phyloP scores from a whole-genome alignment of 2,797 vertebrate species.

The Pantherophis vulpinus region DNA sequence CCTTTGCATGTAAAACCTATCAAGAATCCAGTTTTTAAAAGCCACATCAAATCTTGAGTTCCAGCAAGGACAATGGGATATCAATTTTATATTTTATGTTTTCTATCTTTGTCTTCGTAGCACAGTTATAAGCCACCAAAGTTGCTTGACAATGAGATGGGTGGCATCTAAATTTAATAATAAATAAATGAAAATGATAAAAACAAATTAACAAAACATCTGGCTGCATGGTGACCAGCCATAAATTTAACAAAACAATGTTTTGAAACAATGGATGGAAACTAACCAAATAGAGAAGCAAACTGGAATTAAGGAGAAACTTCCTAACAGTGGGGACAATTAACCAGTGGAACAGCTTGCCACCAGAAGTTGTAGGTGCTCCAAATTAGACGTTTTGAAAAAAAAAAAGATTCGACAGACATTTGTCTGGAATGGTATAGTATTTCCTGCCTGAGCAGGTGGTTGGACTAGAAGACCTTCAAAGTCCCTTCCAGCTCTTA shows the following conservation, averaged over 20 bases:
- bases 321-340: background rate
- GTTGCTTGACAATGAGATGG: background rate
- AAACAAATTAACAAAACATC: background rate
- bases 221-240: background rate
- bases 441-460: background rate
- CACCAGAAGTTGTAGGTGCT: background rate
- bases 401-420: background rate
- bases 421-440: no score
- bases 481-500: background rate
- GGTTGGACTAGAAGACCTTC: background rate
- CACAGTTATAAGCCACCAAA: background rate
- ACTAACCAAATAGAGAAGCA: background rate
- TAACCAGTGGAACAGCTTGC: background rate
- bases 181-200: background rate
- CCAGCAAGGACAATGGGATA: background rate
- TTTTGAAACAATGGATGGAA: background rate
- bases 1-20: background rate
- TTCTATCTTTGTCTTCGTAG: background rate
- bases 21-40: background rate
- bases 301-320: background rate
- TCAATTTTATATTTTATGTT: background rate
- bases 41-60: background rate
- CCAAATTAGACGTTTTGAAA: background rate
- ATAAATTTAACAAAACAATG: background rate
- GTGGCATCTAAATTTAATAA: background rate